Percentiles rank a stretch among this genome's conserved stretches.
These are phyloP conservation scores for Parauchenoglanis punctatus DNA, from an alignment of 2,797 vertebrate genomes.

Conservation along the genomic window DNA sequence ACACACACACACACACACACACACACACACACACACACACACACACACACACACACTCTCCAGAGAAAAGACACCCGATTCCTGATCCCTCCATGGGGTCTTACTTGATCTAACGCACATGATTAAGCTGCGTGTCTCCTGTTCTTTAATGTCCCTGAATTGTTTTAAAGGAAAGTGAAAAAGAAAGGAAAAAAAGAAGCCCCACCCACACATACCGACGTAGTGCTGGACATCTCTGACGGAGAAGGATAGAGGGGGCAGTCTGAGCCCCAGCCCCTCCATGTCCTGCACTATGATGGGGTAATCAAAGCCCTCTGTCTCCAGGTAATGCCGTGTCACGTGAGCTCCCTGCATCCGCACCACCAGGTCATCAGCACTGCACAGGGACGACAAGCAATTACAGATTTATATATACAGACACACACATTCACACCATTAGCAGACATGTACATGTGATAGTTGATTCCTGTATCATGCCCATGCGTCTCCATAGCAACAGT, in stretches of 20 bases:
- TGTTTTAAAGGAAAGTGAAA: background rate
- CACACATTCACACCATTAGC: background rate
- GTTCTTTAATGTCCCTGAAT: background rate
- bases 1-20: background rate
- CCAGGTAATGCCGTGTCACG: conserved; percentile 89
- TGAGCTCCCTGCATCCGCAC: conserved; percentile 90
- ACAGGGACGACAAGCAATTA: background rate
- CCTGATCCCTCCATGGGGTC: background rate
- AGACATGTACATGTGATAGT: too few relatives aligned
- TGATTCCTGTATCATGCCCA: too few relatives aligned
- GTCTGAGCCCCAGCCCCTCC: conserved; percentile 91
- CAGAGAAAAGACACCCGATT: background rate
- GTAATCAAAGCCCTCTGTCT: conserved; percentile 90
- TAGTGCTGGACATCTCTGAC: conserved; percentile 94
- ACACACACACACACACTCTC: background rate
- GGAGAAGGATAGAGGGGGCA: conserved; percentile 86
- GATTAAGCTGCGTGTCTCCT: background rate
- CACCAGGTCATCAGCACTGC: conserved; percentile 89
- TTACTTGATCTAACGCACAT: background rate
- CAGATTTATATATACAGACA: background rate
- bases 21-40: background rate
- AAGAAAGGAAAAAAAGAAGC: too few relatives aligned
- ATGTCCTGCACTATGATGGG: conserved; percentile 88
- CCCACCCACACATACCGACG: conserved; percentile 81
- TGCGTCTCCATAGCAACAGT: too few relatives aligned